These are phyloP conservation scores for Samia ricini DNA, from an alignment of 1,140 invertebrate species.

Conservation along the genomic window DNA sequence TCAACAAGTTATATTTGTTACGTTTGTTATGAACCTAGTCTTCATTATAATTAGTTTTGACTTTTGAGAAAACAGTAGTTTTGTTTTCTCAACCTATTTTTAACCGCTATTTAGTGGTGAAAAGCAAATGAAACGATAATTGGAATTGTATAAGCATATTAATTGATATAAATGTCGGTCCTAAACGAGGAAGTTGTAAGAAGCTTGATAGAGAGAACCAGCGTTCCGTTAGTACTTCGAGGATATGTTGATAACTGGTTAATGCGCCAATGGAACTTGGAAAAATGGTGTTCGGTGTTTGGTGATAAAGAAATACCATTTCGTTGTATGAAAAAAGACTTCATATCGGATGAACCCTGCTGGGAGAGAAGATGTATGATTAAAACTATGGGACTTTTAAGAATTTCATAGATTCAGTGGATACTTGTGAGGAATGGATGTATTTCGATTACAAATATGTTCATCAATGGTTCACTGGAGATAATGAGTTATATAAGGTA, in stretches of 20 bases:
- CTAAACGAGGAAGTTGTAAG: slow-evolving; percentile 47
- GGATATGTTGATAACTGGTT: slow-evolving; percentile 56
- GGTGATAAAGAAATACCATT: slow-evolving; percentile 67
- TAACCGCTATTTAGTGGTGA: too few relatives aligned
- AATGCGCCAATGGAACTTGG: slow-evolving; percentile 59
- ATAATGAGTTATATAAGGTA: slow-evolving; percentile 81
- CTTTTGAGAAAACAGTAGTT: too few relatives aligned
- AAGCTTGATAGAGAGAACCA: slow-evolving; percentile 39
- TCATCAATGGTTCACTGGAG: slow-evolving; percentile 81
- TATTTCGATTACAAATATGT: slow-evolving; percentile 94
- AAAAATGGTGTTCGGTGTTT: slow-evolving; percentile 75
- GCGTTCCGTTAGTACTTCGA: slow-evolving; percentile 50
- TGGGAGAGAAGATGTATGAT: slow-evolving; percentile 85
- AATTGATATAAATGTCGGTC: slow-evolving; percentile 19
- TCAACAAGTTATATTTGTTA: too few relatives aligned
- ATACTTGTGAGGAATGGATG: slow-evolving; percentile 79
- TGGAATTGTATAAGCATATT: neutral
- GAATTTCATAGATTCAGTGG: slow-evolving; percentile 79
- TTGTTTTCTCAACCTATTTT: too few relatives aligned
- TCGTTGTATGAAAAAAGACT: slow-evolving; percentile 55
- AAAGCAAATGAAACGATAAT: too few relatives aligned
- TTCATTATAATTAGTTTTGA: too few relatives aligned
- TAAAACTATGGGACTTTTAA: slow-evolving; percentile 78
- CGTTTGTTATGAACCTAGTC: too few relatives aligned
- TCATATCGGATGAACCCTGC: slow-evolving; percentile 80